A percentile compares a stretch with the other conserved stretches of the same genome.
Conservation (phyloP, 2,888 invertebrate species). For the Ophonus ardosiacus region DNA sequence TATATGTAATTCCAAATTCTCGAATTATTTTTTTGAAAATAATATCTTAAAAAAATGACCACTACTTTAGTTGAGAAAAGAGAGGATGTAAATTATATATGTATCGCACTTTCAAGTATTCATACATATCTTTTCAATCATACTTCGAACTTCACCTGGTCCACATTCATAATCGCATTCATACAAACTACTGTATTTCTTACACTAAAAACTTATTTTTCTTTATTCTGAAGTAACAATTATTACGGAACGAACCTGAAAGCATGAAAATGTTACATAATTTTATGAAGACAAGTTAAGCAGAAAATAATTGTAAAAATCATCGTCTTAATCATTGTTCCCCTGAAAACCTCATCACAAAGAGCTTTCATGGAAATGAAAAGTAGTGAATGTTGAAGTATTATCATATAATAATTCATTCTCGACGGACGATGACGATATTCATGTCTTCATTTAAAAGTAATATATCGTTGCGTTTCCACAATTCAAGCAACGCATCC, state of each 20-base stretch:
- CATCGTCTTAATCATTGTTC: slow-evolving; percentile 7
- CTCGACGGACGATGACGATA: slow-evolving; percentile 8
- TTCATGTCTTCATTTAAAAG: slow-evolving; percentile 54
- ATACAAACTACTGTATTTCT: too few species aligned
- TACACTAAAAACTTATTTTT: too few species aligned
- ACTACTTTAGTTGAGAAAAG: too few species aligned
- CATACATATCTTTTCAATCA: too few species aligned
- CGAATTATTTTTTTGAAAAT: not conserved
- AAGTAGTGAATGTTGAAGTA: slow-evolving; percentile 18
- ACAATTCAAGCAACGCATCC: slow-evolving; percentile 51
- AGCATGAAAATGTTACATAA: not conserved
- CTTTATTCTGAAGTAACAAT: too few species aligned
- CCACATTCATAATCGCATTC: too few species aligned
- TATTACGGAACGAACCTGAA: too few species aligned
- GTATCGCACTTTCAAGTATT: too few species aligned
- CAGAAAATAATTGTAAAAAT: not conserved
- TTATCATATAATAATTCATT: slow-evolving; percentile 46
- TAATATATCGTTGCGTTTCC: slow-evolving; percentile 36
- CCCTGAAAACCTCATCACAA: not conserved
- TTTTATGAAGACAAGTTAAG: not conserved
- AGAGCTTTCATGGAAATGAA: slow-evolving; percentile 41
- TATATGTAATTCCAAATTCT: too few species aligned
- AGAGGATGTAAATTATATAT: too few species aligned
- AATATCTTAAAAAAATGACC: too few species aligned
- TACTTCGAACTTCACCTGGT: too few species aligned